Percentiles rank a stretch among this genome's conserved stretches.
Evolutionary conservation across 2,888 invertebrate species (phyloP).

Genomic region (Balanococcus diminutus): DNA sequence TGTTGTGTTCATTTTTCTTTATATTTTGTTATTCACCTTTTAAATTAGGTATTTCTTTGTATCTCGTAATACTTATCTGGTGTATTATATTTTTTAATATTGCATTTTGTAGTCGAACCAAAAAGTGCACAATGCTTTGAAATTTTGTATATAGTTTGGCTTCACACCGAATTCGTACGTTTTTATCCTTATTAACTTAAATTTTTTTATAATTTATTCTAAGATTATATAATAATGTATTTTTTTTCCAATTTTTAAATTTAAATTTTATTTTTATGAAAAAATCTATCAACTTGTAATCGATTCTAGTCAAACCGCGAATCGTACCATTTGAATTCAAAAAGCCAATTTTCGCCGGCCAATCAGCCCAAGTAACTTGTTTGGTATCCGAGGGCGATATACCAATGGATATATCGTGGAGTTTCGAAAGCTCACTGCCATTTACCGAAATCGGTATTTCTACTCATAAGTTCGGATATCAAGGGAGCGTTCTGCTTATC

Average conservation of each 20-base stretch:
- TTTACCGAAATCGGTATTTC: constrained; percentile 59
- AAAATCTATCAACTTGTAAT: not conserved
- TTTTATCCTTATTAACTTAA: not conserved
- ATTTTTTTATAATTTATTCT: not conserved
- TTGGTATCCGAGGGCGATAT: constrained; percentile 61
- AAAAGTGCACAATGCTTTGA: not conserved
- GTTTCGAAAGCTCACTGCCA: constrained; percentile 57
- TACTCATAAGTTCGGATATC: constrained; percentile 47
- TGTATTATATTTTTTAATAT: constrained; percentile 31
- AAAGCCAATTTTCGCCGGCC: constrained; percentile 59
- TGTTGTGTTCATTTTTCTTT: not conserved
- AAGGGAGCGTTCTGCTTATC: constrained; percentile 50
- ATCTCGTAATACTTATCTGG: not conserved
- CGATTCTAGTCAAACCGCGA: constrained; percentile 74
- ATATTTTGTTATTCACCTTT: not conserved
- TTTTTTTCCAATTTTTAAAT: not conserved
- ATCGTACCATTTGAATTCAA: constrained; percentile 65
- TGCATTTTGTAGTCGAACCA: not conserved
- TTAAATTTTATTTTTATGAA: not conserved
- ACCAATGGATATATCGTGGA: constrained; percentile 61
- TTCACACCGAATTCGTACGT: constrained; percentile 26
- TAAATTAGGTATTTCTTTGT: not conserved
- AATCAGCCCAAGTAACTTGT: constrained; percentile 60
- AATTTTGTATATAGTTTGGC: constrained; percentile 30
- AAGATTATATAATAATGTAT: not conserved